Conservation (phyloP, 2,888 invertebrate species). For the Xestia rhomboidea region DNA sequence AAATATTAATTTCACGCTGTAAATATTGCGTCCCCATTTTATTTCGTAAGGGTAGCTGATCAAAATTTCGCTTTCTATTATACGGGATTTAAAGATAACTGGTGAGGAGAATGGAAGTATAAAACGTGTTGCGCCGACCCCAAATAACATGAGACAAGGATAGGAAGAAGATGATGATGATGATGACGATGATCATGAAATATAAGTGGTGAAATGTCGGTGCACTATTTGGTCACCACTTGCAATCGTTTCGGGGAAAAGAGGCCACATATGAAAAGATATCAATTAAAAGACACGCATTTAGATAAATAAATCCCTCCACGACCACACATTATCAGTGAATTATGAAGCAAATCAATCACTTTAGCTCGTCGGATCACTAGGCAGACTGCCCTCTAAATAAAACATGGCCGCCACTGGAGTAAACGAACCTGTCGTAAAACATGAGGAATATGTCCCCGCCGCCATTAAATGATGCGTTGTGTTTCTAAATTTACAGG, state of each 20-base stretch:
- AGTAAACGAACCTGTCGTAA: slow-evolving; percentile 47
- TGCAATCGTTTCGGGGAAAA: background rate
- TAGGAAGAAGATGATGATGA: too few relatives aligned
- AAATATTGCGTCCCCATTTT: background rate
- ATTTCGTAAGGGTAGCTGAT: background rate
- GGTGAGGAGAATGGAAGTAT: too few relatives aligned
- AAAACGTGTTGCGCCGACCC: too few relatives aligned
- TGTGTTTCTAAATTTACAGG: slow-evolving; percentile 5
- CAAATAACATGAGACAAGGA: too few relatives aligned
- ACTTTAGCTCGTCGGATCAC: slow-evolving; percentile 56
- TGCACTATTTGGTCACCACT: background rate
- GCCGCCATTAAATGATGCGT: slow-evolving; percentile 20
- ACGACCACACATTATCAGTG: slow-evolving; percentile 6
- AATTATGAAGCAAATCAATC: slow-evolving; percentile 49
- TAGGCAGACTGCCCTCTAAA: slow-evolving; percentile 43
- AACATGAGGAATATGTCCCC: slow-evolving; percentile 24
- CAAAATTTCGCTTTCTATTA: background rate
- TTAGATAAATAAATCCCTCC: too few relatives aligned
- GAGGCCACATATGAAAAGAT: background rate
- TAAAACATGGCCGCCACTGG: slow-evolving; percentile 53
- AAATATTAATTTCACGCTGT: background rate
- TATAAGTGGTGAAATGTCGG: background rate
- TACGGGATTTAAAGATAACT: background rate
- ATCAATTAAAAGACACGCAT: background rate
- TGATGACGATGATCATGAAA: too few relatives aligned